A percentile compares a stretch with the other conserved stretches of the same genome.
These are phyloP conservation scores for Oscheius sp. DNA, from an alignment of 1,140 invertebrate genomes.

Conservation along the genomic window DNA sequence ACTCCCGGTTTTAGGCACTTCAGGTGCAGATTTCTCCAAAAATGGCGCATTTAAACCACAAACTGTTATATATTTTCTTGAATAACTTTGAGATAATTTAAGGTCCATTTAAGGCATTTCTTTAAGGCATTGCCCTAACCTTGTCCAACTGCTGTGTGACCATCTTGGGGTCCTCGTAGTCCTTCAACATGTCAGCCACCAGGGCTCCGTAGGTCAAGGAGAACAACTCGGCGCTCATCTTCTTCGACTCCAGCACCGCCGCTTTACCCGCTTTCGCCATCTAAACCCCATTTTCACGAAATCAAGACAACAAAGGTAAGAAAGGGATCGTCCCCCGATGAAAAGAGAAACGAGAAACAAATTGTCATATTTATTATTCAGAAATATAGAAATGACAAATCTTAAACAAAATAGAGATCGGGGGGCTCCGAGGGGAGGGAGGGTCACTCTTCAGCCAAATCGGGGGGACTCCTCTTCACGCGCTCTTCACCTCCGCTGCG, in stretches of 20 bases:
- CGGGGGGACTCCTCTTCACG: neutral
- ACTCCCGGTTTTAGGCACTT: no score
- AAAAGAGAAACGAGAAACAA: no score
- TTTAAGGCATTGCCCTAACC: constrained; percentile 56
- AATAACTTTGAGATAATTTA: no score
- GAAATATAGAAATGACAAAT: neutral
- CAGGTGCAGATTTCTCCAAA: neutral
- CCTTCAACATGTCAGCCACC: constrained; percentile 91
- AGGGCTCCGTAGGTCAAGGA: constrained; percentile 95
- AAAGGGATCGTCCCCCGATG: no score
- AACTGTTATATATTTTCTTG: no score
- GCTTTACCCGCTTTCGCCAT: constrained; percentile 3
- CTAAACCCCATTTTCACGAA: neutral
- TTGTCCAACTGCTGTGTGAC: constrained; percentile 67
- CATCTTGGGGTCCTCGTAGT: constrained; percentile 94
- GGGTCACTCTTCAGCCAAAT: neutral
- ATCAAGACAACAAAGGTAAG: neutral
- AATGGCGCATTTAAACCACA: neutral
- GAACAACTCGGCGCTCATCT: constrained; percentile 77
- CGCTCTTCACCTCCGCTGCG: neutral
- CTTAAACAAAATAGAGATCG: neutral
- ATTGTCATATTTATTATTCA: neutral
- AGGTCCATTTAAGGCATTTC: no score
- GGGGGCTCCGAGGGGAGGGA: no score
- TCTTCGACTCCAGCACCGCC: neutral